Evolutionary conservation across 2,888 invertebrate species (phyloP).

Genomic region (Drosophila falleni): DNA sequence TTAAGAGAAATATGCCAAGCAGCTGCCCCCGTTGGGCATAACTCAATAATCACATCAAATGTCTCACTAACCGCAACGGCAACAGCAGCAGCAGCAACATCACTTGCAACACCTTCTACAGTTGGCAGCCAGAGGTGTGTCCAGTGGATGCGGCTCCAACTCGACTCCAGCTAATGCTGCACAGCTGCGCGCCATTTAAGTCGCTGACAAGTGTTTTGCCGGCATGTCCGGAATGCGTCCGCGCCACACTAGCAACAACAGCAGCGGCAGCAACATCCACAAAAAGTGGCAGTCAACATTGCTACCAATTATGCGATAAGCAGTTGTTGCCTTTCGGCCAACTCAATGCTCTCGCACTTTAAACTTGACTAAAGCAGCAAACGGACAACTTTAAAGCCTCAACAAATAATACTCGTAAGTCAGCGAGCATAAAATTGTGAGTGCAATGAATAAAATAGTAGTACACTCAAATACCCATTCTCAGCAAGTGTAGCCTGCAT

Average conservation of each 20-base stretch:
- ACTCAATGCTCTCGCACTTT: conserved; percentile 53
- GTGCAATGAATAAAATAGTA: conserved; percentile 56
- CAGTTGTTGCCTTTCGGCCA: conserved; percentile 48
- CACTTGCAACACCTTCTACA: conserved; percentile 54
- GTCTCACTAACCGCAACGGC: conserved; percentile 61
- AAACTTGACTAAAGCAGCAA: conserved; percentile 41
- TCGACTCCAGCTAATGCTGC: conserved; percentile 60
- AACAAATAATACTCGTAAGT: conserved; percentile 30
- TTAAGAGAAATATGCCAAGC: conserved; percentile 76
- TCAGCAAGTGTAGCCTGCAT: conserved; percentile 14
- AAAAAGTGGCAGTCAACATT: conserved; percentile 78
- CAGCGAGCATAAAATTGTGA: conserved; percentile 48
- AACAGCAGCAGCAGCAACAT: conserved; percentile 1
- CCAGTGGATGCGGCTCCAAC: conserved; percentile 53
- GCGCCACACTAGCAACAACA: conserved; percentile 49
- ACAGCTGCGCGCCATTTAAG: conserved; percentile 80
- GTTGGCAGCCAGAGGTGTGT: conserved; percentile 66
- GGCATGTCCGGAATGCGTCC: conserved; percentile 74
- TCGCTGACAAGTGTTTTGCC: conserved; percentile 80
- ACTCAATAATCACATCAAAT: conserved; percentile 80
- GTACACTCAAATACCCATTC: conserved; percentile 39
- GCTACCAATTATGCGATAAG: conserved; percentile 79
- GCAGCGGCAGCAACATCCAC: conserved; percentile 33
- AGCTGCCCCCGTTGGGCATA: conserved; percentile 79
- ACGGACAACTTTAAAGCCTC: conserved; percentile 35